These are phyloP conservation scores for Pardosa pseudoannulata DNA, from an alignment of 2,888 invertebrate genomes.

Conservation along the genomic window DNA sequence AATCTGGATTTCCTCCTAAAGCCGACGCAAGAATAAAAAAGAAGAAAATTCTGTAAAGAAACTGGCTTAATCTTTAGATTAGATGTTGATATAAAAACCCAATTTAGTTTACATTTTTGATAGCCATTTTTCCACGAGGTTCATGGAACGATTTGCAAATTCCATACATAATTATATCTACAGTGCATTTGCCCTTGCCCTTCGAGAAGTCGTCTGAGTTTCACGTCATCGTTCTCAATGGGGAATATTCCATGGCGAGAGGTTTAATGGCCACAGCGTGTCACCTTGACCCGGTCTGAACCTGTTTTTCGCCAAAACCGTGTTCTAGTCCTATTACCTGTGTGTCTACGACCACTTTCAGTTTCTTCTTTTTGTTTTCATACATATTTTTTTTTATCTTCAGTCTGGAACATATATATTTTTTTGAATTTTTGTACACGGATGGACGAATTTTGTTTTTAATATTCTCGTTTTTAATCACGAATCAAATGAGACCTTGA, in stretches of 20 bases:
- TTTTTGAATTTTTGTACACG: background rate
- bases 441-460: slow-evolving; percentile 8
- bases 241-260: slow-evolving; percentile 9
- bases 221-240: slow-evolving; percentile 10
- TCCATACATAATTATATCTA: background rate
- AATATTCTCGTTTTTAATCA: background rate
- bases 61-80: background rate
- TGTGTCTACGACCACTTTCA: slow-evolving; percentile 38
- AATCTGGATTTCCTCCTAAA: background rate
- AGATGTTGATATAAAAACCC: background rate
- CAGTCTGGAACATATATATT: background rate
- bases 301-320: slow-evolving; percentile 42
- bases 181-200: slow-evolving; percentile 12
- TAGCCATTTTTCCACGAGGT: background rate
- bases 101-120: background rate
- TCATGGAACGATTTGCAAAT: slow-evolving; percentile 1
- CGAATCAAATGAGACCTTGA: background rate
- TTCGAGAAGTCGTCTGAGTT: slow-evolving; percentile 12
- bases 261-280: slow-evolving; percentile 60
- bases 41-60: background rate
- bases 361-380: background rate
- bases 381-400: background rate
- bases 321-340: slow-evolving; percentile 27
- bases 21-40: too few relatives aligned
- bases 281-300: slow-evolving; percentile 62